These are phyloP conservation scores for Pristionchus japonicus DNA, from an alignment of 2,888 invertebrate genomes.

Conservation along the genomic window DNA sequence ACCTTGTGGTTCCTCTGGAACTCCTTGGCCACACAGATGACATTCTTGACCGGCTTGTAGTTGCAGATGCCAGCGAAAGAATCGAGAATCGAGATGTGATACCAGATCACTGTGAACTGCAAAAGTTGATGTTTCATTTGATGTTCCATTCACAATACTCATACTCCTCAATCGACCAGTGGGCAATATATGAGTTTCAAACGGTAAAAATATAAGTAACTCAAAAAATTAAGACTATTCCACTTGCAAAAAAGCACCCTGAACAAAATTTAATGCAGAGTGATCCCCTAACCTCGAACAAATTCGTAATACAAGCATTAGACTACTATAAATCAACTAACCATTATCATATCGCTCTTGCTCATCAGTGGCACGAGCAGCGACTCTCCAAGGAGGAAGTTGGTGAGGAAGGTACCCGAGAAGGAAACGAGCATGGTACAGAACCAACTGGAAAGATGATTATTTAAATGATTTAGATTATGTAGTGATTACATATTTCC, in stretches of 20 bases:
- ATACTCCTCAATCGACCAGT: neutral
- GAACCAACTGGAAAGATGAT: conserved; percentile 85
- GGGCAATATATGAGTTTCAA: neutral
- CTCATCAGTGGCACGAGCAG: conserved; percentile 95
- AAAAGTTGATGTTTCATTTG: conserved; percentile 42
- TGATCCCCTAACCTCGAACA: too few relatives aligned
- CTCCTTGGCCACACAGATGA: conserved; percentile 67
- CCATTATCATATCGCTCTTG: conserved; percentile 86
- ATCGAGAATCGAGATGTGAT: conserved; percentile 98
- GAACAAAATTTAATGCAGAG: too few relatives aligned
- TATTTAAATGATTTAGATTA: too few relatives aligned
- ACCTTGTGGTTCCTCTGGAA: conserved; percentile 71
- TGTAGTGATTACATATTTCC: too few relatives aligned
- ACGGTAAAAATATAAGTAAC: too few relatives aligned
- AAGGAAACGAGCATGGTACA: conserved; percentile 98
- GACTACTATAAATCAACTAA: conserved; percentile 48
- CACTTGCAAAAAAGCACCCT: too few relatives aligned
- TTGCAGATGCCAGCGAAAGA: conserved; percentile 90
- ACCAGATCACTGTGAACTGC: conserved; percentile 78
- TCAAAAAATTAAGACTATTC: too few relatives aligned
- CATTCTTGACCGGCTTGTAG: conserved; percentile 65
- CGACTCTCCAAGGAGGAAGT: conserved; percentile 94
- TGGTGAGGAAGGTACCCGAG: conserved; percentile 92
- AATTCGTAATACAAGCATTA: too few relatives aligned
- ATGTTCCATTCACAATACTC: neutral